Evolutionary conservation across 64 coral and sea anemone species (phyloP).

Genomic region (Dendrophyllia cribrosa): DNA sequence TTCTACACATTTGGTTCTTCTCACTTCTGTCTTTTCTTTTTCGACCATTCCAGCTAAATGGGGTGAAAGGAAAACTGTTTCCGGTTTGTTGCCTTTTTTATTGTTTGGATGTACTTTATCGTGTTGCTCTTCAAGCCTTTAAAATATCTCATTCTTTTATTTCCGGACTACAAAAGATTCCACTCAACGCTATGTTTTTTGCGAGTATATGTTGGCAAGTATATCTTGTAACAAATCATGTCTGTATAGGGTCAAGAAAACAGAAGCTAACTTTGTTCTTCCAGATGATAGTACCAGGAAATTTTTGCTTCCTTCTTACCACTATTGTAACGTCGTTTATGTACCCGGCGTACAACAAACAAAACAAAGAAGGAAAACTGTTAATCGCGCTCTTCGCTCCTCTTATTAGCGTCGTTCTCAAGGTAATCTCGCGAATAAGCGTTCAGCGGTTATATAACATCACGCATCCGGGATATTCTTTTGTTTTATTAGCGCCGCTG

Average conservation of each 20-base stretch:
- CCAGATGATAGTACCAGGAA: background rate
- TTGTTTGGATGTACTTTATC: background rate
- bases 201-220: background rate
- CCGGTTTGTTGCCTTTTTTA: background rate
- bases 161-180: background rate
- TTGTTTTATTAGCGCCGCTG: background rate
- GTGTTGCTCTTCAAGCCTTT: background rate
- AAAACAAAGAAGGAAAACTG: background rate
- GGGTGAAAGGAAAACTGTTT: background rate
- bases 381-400: conserved; percentile 7
- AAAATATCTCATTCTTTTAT: background rate
- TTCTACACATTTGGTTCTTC: background rate
- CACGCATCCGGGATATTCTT: conserved; percentile 16
- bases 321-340: background rate
- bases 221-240: background rate
- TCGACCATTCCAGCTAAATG: background rate
- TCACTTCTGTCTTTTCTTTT: background rate
- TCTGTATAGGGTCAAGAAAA: background rate
- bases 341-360: background rate
- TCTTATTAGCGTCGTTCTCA: background rate
- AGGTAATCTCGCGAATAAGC: conserved; percentile 1
- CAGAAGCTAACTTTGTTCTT: no score
- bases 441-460: background rate
- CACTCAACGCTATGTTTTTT: background rate
- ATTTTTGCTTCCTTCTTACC: background rate